A percentile compares a stretch with the other conserved stretches of the same genome.
Conservation (phyloP, 2,888 invertebrate species). For the Lasius platythorax region DNA sequence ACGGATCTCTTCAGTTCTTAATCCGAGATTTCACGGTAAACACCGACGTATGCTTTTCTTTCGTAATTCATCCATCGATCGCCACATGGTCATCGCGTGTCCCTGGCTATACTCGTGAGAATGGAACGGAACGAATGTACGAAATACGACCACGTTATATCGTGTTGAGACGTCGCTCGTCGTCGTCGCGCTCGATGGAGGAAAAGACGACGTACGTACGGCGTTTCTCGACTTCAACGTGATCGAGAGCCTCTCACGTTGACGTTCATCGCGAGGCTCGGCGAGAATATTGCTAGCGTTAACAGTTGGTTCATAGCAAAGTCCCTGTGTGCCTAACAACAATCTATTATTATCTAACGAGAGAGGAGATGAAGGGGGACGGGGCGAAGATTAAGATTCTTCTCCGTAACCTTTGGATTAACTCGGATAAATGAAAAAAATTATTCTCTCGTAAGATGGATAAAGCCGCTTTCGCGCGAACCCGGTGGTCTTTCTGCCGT, state of each 20-base stretch:
- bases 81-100: constrained; percentile 48
- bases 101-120: constrained; percentile 36
- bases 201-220: constrained; percentile 53
- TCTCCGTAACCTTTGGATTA: background rate
- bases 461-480: constrained; percentile 1
- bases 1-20: constrained; percentile 25
- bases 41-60: constrained; percentile 30
- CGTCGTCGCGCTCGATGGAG: constrained; percentile 61
- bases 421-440: constrained; percentile 6
- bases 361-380: background rate
- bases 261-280: constrained; percentile 62
- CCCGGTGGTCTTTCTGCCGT: background rate
- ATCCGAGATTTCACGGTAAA: constrained; percentile 35
- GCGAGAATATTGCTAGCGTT: constrained; percentile 62
- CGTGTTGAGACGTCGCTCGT: constrained; percentile 64
- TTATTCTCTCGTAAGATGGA: background rate
- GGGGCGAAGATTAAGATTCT: background rate
- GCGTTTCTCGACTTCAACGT: constrained; percentile 76
- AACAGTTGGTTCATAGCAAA: constrained; percentile 64
- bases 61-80: constrained; percentile 45
- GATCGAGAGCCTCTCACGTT: constrained; percentile 79
- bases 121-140: constrained; percentile 39
- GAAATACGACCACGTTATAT: constrained; percentile 66
- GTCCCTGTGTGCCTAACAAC: constrained; percentile 34
- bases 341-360: constrained; percentile 37